Evolutionary conservation across 2,888 invertebrate genomes (phyloP), one percentile per base, ranked within the genome.

Genomic region (Nymphalis urticae): DNA sequence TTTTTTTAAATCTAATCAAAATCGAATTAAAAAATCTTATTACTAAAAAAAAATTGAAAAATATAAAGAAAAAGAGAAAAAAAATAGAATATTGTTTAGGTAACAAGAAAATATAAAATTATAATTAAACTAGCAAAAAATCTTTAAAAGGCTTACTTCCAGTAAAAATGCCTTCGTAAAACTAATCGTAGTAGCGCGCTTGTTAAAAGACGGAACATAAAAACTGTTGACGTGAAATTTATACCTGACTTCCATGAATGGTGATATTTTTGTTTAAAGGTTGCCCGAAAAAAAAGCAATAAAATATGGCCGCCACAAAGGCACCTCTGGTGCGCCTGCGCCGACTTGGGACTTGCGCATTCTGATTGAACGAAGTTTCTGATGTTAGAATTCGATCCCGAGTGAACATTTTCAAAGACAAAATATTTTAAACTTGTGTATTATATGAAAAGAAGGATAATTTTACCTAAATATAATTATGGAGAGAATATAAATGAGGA

Each of bases 231-330:
- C 80, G 74, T 80, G 82, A 86, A 86, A 85, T 87, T 86, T 90
- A 86, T 92, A 91, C 91, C 91, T 92, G 91, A 84, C 83, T 84
- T 79, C 86, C 87, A 89, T 90, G 88, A 90, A 91, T 89, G 88
- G 82, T 82, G 84, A 81, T 87, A 88, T 87, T 89, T 87, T 85
- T 76, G 85, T 87, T 81, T 82, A 82, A 83, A 83, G 81, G 82
- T 80, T 83, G 82, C 75, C 77, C 79, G 80, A 87, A 88, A 88
- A n/a, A 84, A 82, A 81, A 78, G 83, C 82, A 86, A 88, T 86
- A 87, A 90, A 90, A 87, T 82, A 91, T 92, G 91, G 90, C 90
- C 80, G 90, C 84, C 85, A 83, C 85, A 90, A 89, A 89, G 88
- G 88, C 86, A 87, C 88, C 86, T 87, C 82, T 84, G 76, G 75